Evolutionary conservation across 2,797 vertebrate genomes (phyloP), one percentile per base, ranked within the genome.

Genomic region (Acestrorhynchus altus): DNA sequence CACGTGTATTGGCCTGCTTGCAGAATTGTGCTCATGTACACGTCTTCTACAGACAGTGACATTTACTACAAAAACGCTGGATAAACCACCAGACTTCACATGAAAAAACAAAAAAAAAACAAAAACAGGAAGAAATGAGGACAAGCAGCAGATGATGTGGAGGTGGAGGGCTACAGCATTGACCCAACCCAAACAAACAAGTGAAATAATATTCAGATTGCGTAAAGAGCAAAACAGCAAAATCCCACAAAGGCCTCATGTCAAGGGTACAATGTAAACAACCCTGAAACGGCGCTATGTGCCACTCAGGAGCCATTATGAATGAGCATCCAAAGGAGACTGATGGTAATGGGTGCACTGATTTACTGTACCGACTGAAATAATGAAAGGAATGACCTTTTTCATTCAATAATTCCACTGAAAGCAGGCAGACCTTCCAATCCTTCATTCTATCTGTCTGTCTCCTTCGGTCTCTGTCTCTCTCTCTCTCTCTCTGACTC

Each of bases 301-400:
- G 31, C 13, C 26, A 9, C 52, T 66, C 65, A 75, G 54, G 22
- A 42, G 39, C 8, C 65, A 51, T 28, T 51, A 68, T 49, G 65
- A 51, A 39, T 40, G 35, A 59, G 20, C 42, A 13, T 60, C 54
- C 31, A 49, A 26, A 9, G 24, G 54, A 24, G 42, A 49, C 2
- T 11, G 28, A 60, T 67, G 15, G 56, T 57, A 77, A 77, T 69
- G 52, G 59, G 12, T 15, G 31, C 22, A 13, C 59, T 54, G 59
- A 77, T 49, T 77, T 61, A 60, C 9, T 52, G 26, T 51, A 63
- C 28, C 40, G 57, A 61, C 49, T 20, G 24, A 71, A 61, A 60
- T 15, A 61, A 77, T 60, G 35, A 64, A 61, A 70, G 22, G 18
- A 70, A 57, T 61, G 73, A 77, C 77, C 69, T 72, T 71, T 67